Base-by-base conservation (phyloP, 2,113 vertebrate genomes). In the Actenoides lindsayi region DNA sequence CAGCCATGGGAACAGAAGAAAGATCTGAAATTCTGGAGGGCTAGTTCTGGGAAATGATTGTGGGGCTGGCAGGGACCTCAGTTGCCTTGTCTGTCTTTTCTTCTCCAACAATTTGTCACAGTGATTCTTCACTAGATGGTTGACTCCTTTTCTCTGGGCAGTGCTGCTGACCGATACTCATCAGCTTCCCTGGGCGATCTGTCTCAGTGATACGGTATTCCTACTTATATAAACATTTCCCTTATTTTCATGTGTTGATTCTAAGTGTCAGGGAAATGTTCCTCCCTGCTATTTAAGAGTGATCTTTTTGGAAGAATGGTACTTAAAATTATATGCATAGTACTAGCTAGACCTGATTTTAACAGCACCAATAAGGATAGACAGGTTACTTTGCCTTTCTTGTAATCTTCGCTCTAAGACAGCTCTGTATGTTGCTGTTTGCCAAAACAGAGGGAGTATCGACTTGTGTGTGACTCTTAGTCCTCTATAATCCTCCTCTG, bases 21-120 rank as follows among this genome's bases (percentile, higher is more conserved):
- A 19, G 37, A 60, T 2, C 17, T 67, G 44, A 53, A 88, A 51
- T 67, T 64, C 15, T 78, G 25, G 25, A 56, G 16, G 4, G 1
- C 35, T 79, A 39, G 14, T 5, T 57, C 30, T 42, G 48, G 33
- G 42, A 57, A 20, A 15, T 59, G 1, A 16, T 24, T 0, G 0
- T 37, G 35, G 23, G 21, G 15, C 48, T 77, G 28, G 11, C 46
- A 42, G 39, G 24, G 3, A 44, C 23, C 12, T 53, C 25, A 51
- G 7, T 46, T 44, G 7, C 1, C 6, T 35, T 71, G 23, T 54
- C 17, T 31, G 31, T 14, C 18, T 65, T 81, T 24, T 33, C 15
- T 4, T 33, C 20, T 53, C 8, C 33, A n/a, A 1, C 7, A 5
- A 5, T 51, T 80, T 12, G 5, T 51, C 9, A 4, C 25, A 28